Evolutionary conservation across 2,888 invertebrate species (phyloP).

Genomic region (Mythimna pallens): DNA sequence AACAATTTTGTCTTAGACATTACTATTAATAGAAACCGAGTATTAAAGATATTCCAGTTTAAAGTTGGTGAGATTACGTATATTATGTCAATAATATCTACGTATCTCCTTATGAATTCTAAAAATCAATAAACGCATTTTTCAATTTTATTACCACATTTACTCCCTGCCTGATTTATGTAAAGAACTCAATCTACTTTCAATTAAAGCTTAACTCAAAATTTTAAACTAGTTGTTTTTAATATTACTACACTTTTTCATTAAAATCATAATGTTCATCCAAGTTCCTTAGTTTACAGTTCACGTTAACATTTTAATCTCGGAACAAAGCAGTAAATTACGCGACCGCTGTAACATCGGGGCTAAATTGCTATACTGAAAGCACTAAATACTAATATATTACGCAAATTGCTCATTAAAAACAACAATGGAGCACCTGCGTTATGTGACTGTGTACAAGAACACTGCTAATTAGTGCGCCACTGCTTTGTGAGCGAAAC

Average conservation of each 20-base stretch:
- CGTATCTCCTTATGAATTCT: no score
- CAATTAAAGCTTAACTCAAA: conserved; percentile 10
- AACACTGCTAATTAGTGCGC: conserved; percentile 41
- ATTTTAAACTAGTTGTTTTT: conserved; percentile 13
- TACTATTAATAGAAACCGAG: no score
- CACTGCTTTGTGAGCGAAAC: conserved; percentile 27
- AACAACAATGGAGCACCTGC: conserved; percentile 59
- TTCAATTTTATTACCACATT: neutral
- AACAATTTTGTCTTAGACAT: no score
- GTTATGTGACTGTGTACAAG: conserved; percentile 50
- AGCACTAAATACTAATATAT: conserved; percentile 60
- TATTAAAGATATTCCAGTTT: no score
- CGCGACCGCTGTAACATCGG: conserved; percentile 53
- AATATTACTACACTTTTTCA: neutral
- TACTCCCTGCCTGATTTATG: conserved; percentile 25
- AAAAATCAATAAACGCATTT: no score
- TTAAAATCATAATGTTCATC: conserved; percentile 16
- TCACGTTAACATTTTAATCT: conserved; percentile 45
- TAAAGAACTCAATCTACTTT: conserved; percentile 25
- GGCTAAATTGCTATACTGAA: conserved; percentile 54
- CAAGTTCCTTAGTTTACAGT: conserved; percentile 14
- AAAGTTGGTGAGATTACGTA: no score
- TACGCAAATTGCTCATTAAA: conserved; percentile 59
- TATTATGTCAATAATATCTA: no score
- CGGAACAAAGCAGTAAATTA: conserved; percentile 57